Conservation (phyloP, 2,113 vertebrate species). For the Atrichornis clamosus region DNA sequence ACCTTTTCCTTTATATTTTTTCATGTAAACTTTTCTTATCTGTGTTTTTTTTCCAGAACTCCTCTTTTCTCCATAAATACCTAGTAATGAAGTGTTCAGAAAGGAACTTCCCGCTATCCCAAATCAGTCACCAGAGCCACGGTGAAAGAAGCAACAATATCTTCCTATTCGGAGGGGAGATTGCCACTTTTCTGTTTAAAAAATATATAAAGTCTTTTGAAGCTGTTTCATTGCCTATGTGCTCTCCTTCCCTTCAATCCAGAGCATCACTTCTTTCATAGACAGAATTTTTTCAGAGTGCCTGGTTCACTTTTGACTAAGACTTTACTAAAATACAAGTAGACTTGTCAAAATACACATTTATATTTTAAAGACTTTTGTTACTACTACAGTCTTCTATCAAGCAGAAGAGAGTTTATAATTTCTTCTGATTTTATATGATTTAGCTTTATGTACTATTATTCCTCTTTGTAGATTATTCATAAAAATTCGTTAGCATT, state of each 20-base stretch:
- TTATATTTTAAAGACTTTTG: background rate
- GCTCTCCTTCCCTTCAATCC: background rate
- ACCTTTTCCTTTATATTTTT: background rate
- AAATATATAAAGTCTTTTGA: background rate
- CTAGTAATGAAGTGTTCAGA: background rate
- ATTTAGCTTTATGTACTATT: background rate
- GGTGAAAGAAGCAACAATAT: background rate
- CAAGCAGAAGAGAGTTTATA: background rate
- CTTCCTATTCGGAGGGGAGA: background rate
- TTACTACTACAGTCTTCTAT: background rate
- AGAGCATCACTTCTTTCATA: background rate
- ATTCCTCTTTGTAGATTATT: background rate
- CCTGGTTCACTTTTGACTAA: background rate
- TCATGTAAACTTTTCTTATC: background rate
- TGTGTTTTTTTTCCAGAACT: background rate
- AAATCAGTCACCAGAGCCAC: background rate
- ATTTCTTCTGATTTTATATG: background rate
- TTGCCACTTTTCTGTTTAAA: background rate
- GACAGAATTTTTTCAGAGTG: background rate
- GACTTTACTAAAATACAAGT: background rate
- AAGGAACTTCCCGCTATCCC: background rate
- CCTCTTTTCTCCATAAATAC: background rate
- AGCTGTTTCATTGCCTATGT: background rate
- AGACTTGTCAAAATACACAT: background rate
- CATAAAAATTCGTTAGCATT: background rate